Base-by-base conservation (phyloP, 2,113 vertebrate genomes). In the Haliaeetus leucogaster region DNA sequence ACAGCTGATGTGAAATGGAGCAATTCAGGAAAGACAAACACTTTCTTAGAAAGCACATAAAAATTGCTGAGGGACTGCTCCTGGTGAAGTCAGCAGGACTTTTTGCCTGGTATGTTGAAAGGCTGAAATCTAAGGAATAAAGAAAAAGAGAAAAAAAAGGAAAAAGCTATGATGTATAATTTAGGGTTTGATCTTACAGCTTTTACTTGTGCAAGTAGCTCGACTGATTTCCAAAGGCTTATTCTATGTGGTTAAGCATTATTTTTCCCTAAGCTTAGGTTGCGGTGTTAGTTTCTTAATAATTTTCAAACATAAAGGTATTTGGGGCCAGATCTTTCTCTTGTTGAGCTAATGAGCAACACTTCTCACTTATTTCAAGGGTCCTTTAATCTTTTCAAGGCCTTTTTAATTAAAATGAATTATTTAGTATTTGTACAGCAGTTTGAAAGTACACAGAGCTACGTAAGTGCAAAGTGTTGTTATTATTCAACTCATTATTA, bases 401-500 rank as follows among this genome's bases (percentile, higher is more conserved):
- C 40, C 30, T 93, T 97, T 93, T 97, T 86, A 96, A 97, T 97
- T 95, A 94, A 91, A 86, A 93, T 79, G 3, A 66, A 36, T 91
- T 93, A 87, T 93, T 95, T 73, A 66, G 72, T 68, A 50, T 73
- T 90, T 67, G 84, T 92, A 80, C 19, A 82, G 86, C 25, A 74
- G 10, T 76, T 89, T 50, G 56, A 71, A 96, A 92, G 50, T 67
- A 88, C 73, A 56, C 47, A 36, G 27, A 79, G 11, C 76, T 96
- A n/a, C 21, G 53, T 92, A 84, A 94, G 34, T 71, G 78, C 82
- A 82, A 94, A 77, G 34, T 18, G 29, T n/a, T 79, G 13, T 76
- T 89, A 29, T 78, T 93, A 52, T 26, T 96, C 61, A 93, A 89
- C 72, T 85, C 77, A 94, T 97, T 98, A 96, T 97, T 96, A 95